phyloP scores from a whole-genome alignment of 2,797 vertebrate species.

The Silurus lanzhouensis region DNA sequence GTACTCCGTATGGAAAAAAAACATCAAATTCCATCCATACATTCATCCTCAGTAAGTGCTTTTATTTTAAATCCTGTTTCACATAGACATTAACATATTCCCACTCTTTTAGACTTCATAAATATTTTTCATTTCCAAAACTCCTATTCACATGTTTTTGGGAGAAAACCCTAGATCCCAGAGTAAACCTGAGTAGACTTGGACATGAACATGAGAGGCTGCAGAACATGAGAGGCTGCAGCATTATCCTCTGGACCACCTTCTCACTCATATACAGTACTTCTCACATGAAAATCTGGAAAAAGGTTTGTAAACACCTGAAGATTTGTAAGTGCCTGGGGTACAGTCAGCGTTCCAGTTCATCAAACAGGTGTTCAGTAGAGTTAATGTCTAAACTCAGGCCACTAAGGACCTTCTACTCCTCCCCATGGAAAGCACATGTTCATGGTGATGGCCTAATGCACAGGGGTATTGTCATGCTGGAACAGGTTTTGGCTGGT shows the following conservation, averaged over 20 bases:
- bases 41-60: not conserved
- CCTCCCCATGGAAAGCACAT: too few relatives aligned
- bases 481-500: too few relatives aligned
- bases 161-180: not conserved
- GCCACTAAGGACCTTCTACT: too few relatives aligned
- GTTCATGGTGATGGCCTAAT: too few relatives aligned
- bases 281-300: not conserved
- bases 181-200: not conserved
- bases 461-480: too few relatives aligned
- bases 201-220: not conserved
- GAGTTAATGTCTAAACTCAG: too few relatives aligned
- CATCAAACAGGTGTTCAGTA: too few relatives aligned
- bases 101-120: not conserved
- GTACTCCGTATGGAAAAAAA: not conserved
- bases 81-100: not conserved
- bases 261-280: not conserved
- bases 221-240: not conserved
- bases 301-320: not conserved
- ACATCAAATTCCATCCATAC: not conserved
- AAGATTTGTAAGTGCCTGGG: too few relatives aligned
- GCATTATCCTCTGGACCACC: not conserved
- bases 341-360: too few relatives aligned
- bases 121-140: too few relatives aligned
- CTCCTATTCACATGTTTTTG: not conserved
- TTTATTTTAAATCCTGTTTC: not conserved